Percentiles rank a stretch among this genome's conserved stretches.
Evolutionary conservation across 1,140 invertebrate genomes (phyloP).

Genomic region (Sycophila sp.): DNA sequence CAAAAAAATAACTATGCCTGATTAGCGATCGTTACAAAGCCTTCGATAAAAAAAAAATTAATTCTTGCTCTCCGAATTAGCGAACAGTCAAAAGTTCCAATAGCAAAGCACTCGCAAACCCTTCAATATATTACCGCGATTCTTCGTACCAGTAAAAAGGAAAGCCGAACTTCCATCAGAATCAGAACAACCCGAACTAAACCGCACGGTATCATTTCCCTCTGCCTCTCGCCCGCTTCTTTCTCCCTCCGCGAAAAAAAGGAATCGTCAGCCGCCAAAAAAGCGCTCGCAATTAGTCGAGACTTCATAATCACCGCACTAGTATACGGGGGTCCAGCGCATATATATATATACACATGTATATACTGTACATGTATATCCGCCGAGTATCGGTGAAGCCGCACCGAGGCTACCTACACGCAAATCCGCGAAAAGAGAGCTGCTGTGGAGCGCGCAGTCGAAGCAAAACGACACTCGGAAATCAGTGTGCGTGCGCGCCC

Average conservation of each 20-base stretch:
- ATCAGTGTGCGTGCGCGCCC: too few species aligned
- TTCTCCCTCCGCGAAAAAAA: neutral
- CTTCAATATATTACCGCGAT: neutral
- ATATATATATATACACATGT: too few species aligned
- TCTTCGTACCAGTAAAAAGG: neutral
- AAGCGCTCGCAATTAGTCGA: conserved; percentile 37
- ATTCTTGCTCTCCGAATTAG: conserved; percentile 58
- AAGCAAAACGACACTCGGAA: too few species aligned
- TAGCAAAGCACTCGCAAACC: neutral
- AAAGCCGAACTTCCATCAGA: neutral
- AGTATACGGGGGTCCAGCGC: too few species aligned
- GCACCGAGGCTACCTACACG: too few species aligned
- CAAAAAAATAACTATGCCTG: too few species aligned
- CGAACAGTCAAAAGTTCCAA: neutral
- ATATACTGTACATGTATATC: too few species aligned
- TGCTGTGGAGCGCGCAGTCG: too few species aligned
- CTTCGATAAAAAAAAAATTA: too few species aligned
- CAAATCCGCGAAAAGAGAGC: too few species aligned
- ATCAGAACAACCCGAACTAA: neutral
- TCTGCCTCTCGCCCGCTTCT: neutral
- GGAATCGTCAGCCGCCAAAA: neutral
- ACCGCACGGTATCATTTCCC: neutral
- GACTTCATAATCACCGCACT: conserved; percentile 56
- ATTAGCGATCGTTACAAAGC: conserved; percentile 62
- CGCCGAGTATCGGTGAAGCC: too few species aligned